These are phyloP conservation scores for Drosophila siamana DNA, from an alignment of 2,888 invertebrate genomes.

Conservation along the genomic window DNA sequence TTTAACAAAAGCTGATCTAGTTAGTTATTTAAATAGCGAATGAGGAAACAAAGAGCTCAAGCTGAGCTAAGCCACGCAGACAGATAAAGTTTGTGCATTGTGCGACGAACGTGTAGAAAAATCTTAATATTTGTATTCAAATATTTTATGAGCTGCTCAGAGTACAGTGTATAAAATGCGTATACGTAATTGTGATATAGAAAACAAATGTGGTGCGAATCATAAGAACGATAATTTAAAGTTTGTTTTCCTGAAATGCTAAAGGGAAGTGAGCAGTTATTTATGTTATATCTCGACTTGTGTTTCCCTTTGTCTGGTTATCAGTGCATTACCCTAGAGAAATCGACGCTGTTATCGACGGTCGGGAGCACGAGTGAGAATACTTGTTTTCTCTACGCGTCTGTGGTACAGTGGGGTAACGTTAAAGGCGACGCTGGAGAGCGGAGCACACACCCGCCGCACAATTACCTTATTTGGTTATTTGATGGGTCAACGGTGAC, in stretches of 20 bases:
- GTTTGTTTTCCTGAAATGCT: background rate
- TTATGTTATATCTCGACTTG: constrained; percentile 3
- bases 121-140: background rate
- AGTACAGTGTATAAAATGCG: no score
- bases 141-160: background rate
- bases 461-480: constrained; percentile 60
- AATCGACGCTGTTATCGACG: constrained; percentile 13
- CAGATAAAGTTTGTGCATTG: constrained; percentile 4
- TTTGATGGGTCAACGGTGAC: constrained; percentile 44
- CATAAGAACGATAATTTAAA: background rate
- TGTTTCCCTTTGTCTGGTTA: background rate
- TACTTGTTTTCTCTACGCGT: background rate
- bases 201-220: background rate
- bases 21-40: constrained; percentile 5
- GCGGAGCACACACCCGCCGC: constrained; percentile 6
- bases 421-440: background rate
- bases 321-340: constrained; percentile 2
- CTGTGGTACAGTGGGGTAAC: background rate
- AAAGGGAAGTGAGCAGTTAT: background rate
- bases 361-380: background rate
- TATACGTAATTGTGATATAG: background rate
- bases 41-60: constrained; percentile 12
- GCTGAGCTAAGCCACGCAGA: constrained; percentile 1
- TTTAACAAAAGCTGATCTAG: constrained; percentile 6
- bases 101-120: background rate